These are phyloP conservation scores for Myotis pilosus DNA, from an alignment of 2,797 vertebrate genomes.

Conservation along the genomic window DNA sequence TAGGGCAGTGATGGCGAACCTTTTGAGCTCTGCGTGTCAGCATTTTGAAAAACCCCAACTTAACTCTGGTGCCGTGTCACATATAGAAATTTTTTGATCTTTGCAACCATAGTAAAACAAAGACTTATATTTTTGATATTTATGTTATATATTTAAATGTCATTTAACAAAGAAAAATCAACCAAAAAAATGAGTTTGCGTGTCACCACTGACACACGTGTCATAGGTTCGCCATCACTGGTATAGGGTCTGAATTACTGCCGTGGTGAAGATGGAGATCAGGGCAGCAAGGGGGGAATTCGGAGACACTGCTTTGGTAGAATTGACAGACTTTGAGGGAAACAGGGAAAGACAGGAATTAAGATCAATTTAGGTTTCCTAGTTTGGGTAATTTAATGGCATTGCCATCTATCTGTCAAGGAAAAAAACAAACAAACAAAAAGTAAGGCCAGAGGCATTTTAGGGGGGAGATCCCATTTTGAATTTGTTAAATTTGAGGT, in stretches of 20 bases:
- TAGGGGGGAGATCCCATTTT: conserved; percentile 26
- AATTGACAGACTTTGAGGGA: not conserved
- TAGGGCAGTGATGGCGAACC: too few relatives aligned
- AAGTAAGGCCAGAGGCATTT: not conserved
- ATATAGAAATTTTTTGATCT: too few relatives aligned
- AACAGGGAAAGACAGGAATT: not conserved
- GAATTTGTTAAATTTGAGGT: conserved; percentile 22
- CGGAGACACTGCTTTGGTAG: not conserved
- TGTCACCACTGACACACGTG: too few relatives aligned
- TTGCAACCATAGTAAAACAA: too few relatives aligned
- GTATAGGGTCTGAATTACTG: not conserved
- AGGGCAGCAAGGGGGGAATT: not conserved
- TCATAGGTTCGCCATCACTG: too few relatives aligned
- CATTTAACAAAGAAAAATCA: too few relatives aligned
- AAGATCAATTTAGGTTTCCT: not conserved
- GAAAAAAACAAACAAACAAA: conserved; percentile 25
- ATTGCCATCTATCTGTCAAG: not conserved
- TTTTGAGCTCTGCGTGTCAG: too few relatives aligned
- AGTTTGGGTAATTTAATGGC: conserved; percentile 2
- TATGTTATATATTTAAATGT: too few relatives aligned
- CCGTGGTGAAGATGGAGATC: not conserved
- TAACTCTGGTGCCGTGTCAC: too few relatives aligned
- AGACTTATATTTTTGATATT: too few relatives aligned
- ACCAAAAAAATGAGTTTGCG: too few relatives aligned
- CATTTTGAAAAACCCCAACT: too few relatives aligned